phyloP scores from a whole-genome alignment of 2,113 vertebrate species.

The Lycaon pictus region DNA sequence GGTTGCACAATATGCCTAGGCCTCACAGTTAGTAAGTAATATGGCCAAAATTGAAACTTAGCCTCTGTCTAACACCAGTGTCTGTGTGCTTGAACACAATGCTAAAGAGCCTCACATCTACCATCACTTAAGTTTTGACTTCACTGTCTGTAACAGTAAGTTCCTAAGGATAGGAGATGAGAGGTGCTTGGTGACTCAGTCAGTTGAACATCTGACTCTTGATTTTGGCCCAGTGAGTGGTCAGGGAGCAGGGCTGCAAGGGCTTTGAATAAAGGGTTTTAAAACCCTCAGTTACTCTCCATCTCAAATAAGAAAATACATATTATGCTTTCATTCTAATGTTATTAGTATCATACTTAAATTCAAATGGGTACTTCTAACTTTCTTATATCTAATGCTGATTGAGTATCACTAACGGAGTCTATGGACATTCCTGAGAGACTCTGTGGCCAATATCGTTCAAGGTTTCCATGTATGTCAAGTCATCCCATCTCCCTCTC shows the following conservation, averaged over 20 bases:
- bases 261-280: background rate
- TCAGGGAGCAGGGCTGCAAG: background rate
- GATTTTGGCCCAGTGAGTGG: background rate
- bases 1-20: background rate
- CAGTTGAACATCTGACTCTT: background rate
- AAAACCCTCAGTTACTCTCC: background rate
- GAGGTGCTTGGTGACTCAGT: background rate
- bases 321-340: background rate
- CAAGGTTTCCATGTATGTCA: background rate
- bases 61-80: background rate
- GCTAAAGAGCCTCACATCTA: background rate
- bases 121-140: background rate
- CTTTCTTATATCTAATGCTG: background rate
- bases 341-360: background rate
- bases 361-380: background rate
- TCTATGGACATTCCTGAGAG: background rate
- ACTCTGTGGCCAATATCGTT: background rate
- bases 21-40: background rate
- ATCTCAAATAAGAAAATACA: background rate
- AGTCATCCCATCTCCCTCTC: background rate
- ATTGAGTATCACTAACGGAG: background rate
- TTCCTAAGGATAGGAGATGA: background rate
- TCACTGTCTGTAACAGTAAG: slow-evolving; percentile 5
- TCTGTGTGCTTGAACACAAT: background rate
- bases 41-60: background rate